phyloP scores from a whole-genome alignment of 2,797 vertebrate species.

The Dermochelys coriacea region DNA sequence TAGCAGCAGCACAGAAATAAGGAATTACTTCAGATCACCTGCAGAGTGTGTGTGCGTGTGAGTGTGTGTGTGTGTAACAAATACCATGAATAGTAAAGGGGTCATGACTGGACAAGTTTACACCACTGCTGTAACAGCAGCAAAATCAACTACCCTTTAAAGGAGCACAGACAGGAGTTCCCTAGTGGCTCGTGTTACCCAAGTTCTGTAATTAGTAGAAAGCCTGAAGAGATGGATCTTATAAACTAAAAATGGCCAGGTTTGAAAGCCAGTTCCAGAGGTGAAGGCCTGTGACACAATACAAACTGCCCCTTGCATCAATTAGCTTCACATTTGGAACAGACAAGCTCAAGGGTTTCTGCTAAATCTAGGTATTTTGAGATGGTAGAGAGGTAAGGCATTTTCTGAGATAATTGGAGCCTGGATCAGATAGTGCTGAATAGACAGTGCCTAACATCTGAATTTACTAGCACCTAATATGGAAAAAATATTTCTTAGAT shows the following conservation, averaged over 20 bases:
- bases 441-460: neutral
- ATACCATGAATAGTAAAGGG: too few relatives aligned
- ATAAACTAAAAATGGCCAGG: neutral
- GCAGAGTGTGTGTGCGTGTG: too few relatives aligned
- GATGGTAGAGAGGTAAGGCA: neutral
- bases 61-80: too few relatives aligned
- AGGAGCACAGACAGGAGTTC: neutral
- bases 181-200: neutral
- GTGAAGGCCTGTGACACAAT: neutral
- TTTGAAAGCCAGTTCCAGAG: neutral
- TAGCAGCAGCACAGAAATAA: neutral
- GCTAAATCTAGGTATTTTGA: neutral
- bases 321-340: slow-evolving; percentile 20
- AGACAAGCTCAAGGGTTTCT: neutral
- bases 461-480: neutral
- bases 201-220: neutral
- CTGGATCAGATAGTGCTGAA: neutral
- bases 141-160: neutral
- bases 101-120: too few relatives aligned
- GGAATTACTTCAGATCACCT: too few relatives aligned
- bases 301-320: neutral
- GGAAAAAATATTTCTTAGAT: neutral
- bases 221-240: neutral
- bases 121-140: neutral
- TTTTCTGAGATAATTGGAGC: neutral